These are phyloP conservation scores for Halcyon senegalensis DNA, from an alignment of 2,113 vertebrate genomes.

Conservation along the genomic window DNA sequence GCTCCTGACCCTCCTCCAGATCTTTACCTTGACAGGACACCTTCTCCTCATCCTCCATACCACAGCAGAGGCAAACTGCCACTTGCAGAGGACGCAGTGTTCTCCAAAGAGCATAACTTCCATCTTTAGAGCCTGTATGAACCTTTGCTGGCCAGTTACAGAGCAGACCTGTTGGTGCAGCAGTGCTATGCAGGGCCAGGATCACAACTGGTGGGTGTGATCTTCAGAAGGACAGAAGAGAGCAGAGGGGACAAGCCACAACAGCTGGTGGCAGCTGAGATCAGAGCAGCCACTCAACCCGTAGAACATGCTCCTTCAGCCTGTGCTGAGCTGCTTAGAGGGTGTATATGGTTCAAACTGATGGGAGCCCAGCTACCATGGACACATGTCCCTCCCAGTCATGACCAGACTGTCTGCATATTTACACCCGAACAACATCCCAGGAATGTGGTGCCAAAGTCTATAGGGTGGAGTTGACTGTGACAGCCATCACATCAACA, in stretches of 20 bases:
- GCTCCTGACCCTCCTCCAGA: background rate
- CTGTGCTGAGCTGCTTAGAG: background rate
- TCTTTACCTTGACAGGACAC: rapidly evolving
- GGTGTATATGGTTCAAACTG: rapidly evolving
- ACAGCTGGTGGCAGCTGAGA: background rate
- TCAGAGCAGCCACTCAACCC: background rate
- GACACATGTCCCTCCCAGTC: background rate
- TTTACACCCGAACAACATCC: background rate
- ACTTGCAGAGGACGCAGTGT: background rate
- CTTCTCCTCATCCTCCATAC: background rate
- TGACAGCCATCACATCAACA: rapidly evolving
- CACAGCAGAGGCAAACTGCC: background rate
- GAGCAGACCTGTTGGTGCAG: background rate
- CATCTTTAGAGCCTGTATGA: background rate
- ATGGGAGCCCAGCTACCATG: rapidly evolving
- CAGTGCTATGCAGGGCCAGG: background rate
- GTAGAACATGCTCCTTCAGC: background rate
- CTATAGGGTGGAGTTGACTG: background rate
- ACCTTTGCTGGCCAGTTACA: background rate
- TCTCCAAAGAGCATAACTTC: background rate
- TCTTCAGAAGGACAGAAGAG: background rate
- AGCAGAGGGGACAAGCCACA: background rate
- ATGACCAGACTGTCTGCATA: background rate
- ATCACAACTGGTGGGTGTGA: rapidly evolving
- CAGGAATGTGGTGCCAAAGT: background rate